Evolutionary conservation across 2,113 vertebrate genomes (phyloP).

Genomic region (Emydocephalus ijimae): DNA sequence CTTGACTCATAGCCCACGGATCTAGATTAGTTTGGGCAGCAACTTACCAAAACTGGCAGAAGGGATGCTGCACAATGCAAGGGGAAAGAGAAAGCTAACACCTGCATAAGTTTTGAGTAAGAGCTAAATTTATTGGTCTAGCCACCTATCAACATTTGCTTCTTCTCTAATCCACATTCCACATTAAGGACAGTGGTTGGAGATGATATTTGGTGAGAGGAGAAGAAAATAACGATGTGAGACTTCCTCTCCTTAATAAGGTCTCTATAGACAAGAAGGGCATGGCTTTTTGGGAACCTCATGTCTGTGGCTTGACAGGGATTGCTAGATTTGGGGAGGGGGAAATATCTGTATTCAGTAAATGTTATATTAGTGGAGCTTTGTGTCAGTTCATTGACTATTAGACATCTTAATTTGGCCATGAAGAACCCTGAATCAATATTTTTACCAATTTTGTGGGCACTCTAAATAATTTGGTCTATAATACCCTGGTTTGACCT

Average conservation of each 20-base stretch:
- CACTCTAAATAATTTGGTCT: background rate
- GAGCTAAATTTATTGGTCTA: background rate
- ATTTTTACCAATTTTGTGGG: background rate
- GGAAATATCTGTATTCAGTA: background rate
- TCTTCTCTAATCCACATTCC: background rate
- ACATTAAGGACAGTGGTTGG: background rate
- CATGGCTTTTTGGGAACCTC: background rate
- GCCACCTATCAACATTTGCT: background rate
- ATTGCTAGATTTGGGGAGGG: background rate
- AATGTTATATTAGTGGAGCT: background rate
- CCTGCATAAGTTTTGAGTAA: background rate
- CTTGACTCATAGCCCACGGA: background rate
- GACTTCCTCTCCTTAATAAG: background rate
- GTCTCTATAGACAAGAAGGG: background rate
- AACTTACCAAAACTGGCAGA: background rate
- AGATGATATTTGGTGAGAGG: background rate
- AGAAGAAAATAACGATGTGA: background rate
- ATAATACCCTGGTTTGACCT: background rate
- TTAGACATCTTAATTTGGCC: background rate
- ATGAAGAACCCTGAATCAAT: background rate
- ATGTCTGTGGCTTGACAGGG: background rate
- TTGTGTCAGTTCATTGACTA: background rate
- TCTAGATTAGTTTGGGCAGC: background rate
- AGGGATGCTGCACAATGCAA: background rate
- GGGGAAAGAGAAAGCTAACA: background rate